Evolutionary conservation across 1,140 invertebrate genomes (phyloP), one percentile per base, ranked within the genome.

Genomic region (Choristoneura fumiferana): DNA sequence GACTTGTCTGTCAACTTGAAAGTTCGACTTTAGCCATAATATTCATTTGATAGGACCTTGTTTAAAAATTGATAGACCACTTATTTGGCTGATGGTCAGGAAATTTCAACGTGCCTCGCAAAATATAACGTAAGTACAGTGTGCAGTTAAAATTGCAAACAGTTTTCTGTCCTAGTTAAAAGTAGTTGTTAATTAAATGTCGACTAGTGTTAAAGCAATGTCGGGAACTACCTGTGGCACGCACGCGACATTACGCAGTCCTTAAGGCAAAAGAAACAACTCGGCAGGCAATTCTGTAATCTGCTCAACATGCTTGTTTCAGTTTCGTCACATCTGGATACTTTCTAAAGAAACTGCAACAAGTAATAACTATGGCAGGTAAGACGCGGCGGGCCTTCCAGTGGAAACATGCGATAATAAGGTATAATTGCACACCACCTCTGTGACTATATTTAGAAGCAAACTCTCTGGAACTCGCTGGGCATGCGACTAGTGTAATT

Each of bases 361-460:
- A 64, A 66, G 73, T 83, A 83, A 81, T 78, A 78, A 80, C 69
- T 67, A 71, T 67, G 65, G 69, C 73, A 10, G 60, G 59, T 62
- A 78, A 76, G 73, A 77, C 70, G 73, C 65, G 58, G 77, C 74
- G 67, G 69, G 69, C 71, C 84, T 82, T 86, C 82, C 77, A 82
- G 65, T 83, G 77, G 79, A 82, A 84, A 85, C 81, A 84, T 82
- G 84, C 84, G 84, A 86, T 87, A 89, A 87, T 89, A 83, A 86
- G 84, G 77, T 83, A 76, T 87, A 87, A 89, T 87, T 87, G 86
- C 78, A 69, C 69, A 81, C 77, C 81, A 83, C 75, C 79, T 73
- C 78, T 75, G 82, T 74, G 78, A 62, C 84, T 89, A 89, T 89
- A 86, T 89, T 89, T 89, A 89, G 86, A 79, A 69, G 77, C 82